Evolutionary conservation across 2,888 invertebrate genomes (phyloP), one percentile per base, ranked within the genome.

Genomic region (Cantharis rufa): DNA sequence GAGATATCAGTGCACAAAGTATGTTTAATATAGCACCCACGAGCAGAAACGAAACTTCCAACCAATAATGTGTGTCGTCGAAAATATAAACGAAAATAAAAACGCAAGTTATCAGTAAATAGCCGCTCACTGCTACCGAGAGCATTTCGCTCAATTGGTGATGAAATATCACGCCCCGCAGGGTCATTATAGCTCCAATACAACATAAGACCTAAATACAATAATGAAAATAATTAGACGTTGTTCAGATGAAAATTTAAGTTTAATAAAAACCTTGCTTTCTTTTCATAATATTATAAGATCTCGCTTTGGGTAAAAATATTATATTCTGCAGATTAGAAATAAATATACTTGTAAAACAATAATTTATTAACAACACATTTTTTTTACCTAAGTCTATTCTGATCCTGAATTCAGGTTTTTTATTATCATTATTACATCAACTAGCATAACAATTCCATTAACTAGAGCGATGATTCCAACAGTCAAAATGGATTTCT

Each of bases 1-100:
- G 2, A 2, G 9, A 68, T n/a, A 68, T 1, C 10, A 27, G 0
- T 4, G 24, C 3, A 68, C 24, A 21, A 15, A 21, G 1, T 68
- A 72, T n/a, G 28, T 75, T 75, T 18, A 75, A 64, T 13, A 62
- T 48, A 9, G 70, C 70, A 11, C 74, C 74, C 1, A 62, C 16
- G 7, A 18, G 13, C 15, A 71, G 15, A 10, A 75, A 62, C 16
- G 62, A 9, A 10, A 71, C 9, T 68, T 75, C 74, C 11, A 63
- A 16, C 18, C 64, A 18, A n/a, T 9, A 21, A 71, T 75, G 24
- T 18, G 62, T 21, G 4, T 48, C 9, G n/a, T 75, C 74, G 10
- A 27, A 11, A 5, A 75, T 1, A 69, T 71, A 70, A 24, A 75
- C 27, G n/a, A 64, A 13, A 13, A 48, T 64, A 15, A 75, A 70